phyloP scores from a whole-genome alignment of 2,113 vertebrate species.

The Onychostruthus taczanowskii region DNA sequence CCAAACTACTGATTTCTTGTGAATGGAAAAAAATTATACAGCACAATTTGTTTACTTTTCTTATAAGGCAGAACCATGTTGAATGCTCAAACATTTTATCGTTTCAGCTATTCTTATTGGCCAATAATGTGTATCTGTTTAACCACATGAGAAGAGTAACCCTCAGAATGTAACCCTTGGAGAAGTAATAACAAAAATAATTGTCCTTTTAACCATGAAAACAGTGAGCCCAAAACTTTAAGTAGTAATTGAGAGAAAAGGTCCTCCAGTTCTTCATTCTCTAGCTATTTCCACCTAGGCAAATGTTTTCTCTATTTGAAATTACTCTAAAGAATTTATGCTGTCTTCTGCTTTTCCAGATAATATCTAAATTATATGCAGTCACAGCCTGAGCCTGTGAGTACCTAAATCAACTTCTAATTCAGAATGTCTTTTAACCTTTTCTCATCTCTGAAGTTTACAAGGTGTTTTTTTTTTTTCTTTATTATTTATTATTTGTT shows the following conservation, averaged over 20 bases:
- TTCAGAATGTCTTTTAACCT: background rate
- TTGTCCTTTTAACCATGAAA: background rate
- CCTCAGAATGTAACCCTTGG: background rate
- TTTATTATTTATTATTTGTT: background rate
- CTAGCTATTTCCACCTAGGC: background rate
- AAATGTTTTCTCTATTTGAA: background rate
- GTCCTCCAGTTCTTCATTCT: background rate
- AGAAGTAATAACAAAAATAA: background rate
- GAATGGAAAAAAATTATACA: background rate
- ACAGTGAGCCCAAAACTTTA: background rate
- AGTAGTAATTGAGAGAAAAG: background rate
- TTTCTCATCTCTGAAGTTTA: background rate
- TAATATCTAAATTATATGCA: background rate
- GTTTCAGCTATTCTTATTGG: background rate
- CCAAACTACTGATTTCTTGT: background rate
- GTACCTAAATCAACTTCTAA: background rate
- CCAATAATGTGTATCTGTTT: background rate
- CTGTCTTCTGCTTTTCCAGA: background rate
- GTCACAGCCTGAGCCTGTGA: background rate
- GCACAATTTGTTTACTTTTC: background rate
- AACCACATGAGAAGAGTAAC: background rate
- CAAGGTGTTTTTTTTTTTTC: background rate
- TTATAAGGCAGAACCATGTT: background rate
- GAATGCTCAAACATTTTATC: background rate
- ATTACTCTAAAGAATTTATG: background rate